phyloP scores from a whole-genome alignment of 1,140 invertebrate genomes.

The Hycleus phaleratus region DNA sequence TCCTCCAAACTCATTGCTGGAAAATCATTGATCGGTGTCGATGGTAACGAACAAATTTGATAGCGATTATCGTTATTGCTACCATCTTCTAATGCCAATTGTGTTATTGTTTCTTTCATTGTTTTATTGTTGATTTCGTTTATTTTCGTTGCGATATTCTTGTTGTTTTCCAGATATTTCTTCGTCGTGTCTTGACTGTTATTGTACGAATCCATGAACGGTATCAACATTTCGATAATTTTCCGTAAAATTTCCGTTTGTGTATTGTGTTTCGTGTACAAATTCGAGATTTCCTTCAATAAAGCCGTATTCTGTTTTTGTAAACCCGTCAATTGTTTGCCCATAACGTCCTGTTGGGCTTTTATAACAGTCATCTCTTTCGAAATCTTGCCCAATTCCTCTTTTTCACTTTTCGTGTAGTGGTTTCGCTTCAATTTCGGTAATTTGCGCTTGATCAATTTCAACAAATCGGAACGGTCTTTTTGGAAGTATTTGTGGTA shows the following conservation, averaged over 20 bases:
- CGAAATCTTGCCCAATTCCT: background rate
- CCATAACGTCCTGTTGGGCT: slow-evolving; percentile 16
- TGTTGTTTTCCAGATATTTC: background rate
- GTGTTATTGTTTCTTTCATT: background rate
- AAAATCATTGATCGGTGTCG: background rate
- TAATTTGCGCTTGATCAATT: slow-evolving; percentile 23
- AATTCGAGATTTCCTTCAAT: slow-evolving; percentile 22
- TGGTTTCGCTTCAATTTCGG: slow-evolving; percentile 7
- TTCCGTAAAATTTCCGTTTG: slow-evolving; percentile 27
- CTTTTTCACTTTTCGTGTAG: background rate
- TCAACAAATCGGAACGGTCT: slow-evolving; percentile 20
- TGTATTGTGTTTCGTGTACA: slow-evolving; percentile 23
- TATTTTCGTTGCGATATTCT: background rate
- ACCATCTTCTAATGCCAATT: background rate
- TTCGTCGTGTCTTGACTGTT: background rate
- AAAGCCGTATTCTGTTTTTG: slow-evolving; percentile 25
- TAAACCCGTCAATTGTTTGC: slow-evolving; percentile 17
- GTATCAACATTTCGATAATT: slow-evolving; percentile 26
- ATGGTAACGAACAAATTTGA: background rate
- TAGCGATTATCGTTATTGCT: background rate
- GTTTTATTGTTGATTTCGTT: background rate
- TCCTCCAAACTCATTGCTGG: background rate
- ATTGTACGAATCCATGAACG: slow-evolving; percentile 18
- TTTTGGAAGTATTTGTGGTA: slow-evolving; percentile 22
- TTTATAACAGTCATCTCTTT: slow-evolving; percentile 3